phyloP scores from a whole-genome alignment of 2,113 vertebrate species.

The Egretta garzetta region DNA sequence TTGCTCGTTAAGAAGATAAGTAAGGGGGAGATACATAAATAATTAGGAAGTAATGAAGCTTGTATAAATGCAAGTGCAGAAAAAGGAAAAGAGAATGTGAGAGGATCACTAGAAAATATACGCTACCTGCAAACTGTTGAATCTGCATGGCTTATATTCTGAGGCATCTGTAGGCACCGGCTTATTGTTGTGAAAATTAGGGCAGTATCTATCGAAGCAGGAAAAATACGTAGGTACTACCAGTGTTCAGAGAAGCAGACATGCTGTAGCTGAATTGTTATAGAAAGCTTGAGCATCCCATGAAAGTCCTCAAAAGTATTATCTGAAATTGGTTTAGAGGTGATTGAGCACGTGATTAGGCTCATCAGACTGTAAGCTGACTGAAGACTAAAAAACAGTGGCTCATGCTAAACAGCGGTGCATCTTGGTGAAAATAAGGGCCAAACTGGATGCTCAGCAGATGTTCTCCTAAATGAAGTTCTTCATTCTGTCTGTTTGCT shows the following conservation, averaged over 20 bases:
- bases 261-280: neutral
- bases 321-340: neutral
- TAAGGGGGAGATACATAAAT: neutral
- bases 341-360: neutral
- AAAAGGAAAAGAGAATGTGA: neutral
- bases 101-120: neutral
- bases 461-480: neutral
- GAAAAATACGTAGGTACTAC: neutral
- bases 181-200: neutral
- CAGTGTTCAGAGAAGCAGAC: neutral
- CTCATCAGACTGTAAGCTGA: neutral
- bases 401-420: neutral
- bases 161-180: neutral
- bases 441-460: neutral
- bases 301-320: neutral
- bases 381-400: neutral
- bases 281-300: neutral
- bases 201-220: neutral
- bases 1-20: neutral
- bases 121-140: neutral
- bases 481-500: neutral
- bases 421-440: neutral
- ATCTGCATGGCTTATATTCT: neutral
- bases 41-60: neutral
- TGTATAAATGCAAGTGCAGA: neutral